Percentiles rank a stretch among this genome's conserved stretches.
phyloP scores from a whole-genome alignment of 1,140 invertebrate genomes.

The Helicoverpa zea region DNA sequence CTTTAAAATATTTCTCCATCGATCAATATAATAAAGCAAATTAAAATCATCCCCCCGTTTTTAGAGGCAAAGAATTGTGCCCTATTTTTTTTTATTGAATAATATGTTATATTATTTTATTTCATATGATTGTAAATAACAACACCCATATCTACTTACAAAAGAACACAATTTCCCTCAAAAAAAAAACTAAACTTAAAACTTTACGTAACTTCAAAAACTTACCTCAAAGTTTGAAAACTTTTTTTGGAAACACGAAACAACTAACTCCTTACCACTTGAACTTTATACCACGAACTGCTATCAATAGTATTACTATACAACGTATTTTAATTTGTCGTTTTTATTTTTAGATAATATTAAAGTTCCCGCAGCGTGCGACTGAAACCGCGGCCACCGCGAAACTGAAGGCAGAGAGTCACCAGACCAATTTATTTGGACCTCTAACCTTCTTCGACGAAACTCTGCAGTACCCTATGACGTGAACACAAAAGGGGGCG shows the following conservation, averaged over 20 bases:
- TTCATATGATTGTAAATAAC: background rate
- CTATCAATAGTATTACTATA: background rate
- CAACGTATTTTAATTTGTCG: conserved; percentile 17
- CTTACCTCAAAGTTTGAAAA: conserved; percentile 29
- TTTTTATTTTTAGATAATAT: background rate
- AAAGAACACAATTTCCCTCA: background rate
- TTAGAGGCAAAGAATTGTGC: too few species aligned
- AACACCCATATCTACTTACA: background rate
- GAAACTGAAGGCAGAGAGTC: background rate
- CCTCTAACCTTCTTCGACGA: background rate
- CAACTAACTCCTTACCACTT: background rate
- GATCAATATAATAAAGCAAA: too few species aligned
- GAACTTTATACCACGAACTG: conserved; percentile 1
- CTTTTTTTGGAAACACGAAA: conserved; percentile 6
- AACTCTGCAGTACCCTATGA: conserved; percentile 31
- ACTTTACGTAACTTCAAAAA: conserved; percentile 32
- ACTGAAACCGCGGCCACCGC: background rate
- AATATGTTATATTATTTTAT: background rate
- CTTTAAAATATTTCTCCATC: too few species aligned
- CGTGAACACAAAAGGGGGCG: background rate
- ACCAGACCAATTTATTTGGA: conserved; percentile 3
- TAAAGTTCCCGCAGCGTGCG: conserved; percentile 8
- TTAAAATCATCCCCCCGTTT: too few species aligned
- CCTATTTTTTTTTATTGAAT: too few species aligned
- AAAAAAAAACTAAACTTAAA: background rate